Percentiles rank a stretch among this genome's conserved stretches.
Evolutionary conservation across 2,888 invertebrate species (phyloP).

Genomic region (Pelosia muscerda): DNA sequence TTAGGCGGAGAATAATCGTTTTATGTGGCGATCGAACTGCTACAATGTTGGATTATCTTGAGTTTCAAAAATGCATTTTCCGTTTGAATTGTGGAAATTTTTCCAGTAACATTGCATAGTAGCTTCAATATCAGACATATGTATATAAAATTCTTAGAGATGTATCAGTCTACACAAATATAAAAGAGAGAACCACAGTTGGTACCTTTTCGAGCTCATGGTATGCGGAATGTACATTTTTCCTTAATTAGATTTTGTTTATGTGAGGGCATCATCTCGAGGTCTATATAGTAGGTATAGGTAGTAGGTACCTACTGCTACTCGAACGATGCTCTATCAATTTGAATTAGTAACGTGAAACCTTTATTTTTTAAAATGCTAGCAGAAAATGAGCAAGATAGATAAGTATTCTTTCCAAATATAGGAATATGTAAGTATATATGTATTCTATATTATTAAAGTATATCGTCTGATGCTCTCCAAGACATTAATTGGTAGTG

Average conservation of each 20-base stretch:
- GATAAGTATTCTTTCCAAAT: too few relatives aligned
- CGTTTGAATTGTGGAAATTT: neutral
- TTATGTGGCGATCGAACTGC: too few relatives aligned
- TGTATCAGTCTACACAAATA: neutral
- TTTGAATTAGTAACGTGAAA: neutral
- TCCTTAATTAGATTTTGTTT: conserved; percentile 12
- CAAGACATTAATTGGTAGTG: too few relatives aligned
- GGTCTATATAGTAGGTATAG: conserved; percentile 32
- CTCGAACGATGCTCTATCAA: neutral
- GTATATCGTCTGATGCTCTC: too few relatives aligned
- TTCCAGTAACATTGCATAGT: neutral
- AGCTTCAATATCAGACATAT: neutral
- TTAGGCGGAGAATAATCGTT: too few relatives aligned
- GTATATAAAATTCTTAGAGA: neutral
- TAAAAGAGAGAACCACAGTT: neutral
- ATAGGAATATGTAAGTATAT: too few relatives aligned
- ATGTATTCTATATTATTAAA: too few relatives aligned
- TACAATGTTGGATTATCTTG: too few relatives aligned
- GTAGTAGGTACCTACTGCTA: conserved; percentile 18
- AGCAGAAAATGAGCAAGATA: neutral
- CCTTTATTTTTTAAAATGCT: neutral
- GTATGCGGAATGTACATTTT: conserved; percentile 2
- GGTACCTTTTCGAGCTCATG: conserved; percentile 7
- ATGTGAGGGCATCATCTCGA: neutral
- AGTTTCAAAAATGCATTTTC: too few relatives aligned